phyloP scores from a whole-genome alignment of 1,140 invertebrate species.

The Sycophaga agraensis region DNA sequence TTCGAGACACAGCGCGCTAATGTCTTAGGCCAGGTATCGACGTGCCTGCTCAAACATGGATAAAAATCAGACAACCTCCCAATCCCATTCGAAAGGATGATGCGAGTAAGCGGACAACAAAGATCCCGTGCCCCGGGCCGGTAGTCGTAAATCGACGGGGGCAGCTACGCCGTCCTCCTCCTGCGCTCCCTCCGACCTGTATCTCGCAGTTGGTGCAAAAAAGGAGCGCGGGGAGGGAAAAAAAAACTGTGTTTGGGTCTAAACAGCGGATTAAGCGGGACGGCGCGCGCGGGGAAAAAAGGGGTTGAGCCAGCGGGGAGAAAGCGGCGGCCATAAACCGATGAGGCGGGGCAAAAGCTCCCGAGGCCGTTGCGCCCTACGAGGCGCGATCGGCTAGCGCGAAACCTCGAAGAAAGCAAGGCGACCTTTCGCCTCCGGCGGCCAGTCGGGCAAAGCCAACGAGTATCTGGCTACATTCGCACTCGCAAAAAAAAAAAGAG shows the following conservation, averaged over 20 bases:
- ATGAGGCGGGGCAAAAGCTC: neutral
- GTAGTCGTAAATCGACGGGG: too few species aligned
- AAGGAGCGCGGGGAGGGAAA: neutral
- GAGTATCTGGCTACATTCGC: neutral
- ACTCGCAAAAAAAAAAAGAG: neutral
- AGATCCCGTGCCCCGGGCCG: too few species aligned
- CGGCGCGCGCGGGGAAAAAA: conserved; percentile 1
- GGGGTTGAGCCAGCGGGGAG: neutral
- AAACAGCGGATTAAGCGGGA: neutral
- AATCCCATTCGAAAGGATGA: too few species aligned
- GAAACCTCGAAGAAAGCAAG: neutral
- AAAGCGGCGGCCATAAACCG: conserved; percentile 11
- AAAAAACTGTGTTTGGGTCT: conserved; percentile 2
- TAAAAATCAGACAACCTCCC: too few species aligned
- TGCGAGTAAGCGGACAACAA: too few species aligned
- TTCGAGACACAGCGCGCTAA: too few species aligned
- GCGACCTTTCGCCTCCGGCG: too few species aligned
- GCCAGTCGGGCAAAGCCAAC: neutral
- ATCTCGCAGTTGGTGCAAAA: neutral
- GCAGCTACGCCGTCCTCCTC: too few species aligned
- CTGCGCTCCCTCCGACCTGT: too few species aligned
- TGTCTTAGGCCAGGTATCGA: too few species aligned
- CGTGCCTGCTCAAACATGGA: too few species aligned
- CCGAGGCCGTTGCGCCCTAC: neutral
- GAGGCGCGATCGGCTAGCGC: neutral